Base-by-base conservation (phyloP, 2,888 invertebrate species). In the Idaea aversata region DNA sequence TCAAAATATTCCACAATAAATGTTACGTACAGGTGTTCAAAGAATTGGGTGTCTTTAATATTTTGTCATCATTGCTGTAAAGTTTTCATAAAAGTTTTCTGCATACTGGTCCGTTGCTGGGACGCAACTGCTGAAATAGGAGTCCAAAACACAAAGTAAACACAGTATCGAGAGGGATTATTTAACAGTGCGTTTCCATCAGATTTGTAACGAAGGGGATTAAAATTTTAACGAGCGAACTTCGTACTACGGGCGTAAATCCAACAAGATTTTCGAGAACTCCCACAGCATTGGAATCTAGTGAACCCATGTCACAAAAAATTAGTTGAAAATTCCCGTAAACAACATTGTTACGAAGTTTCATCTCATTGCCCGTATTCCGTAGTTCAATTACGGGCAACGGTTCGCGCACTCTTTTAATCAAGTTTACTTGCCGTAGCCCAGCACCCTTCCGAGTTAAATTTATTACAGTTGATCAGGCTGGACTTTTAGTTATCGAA, bases 141-240 rank as follows among this genome's bases (percentile, higher is more conserved):
- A 36, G 2, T 36, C 0, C 0, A 36, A 36, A 10, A 25, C 6
- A 36, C 5, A 36, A 36, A 10, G 36, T 36, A 36, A 36, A 36
- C 36, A 36, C 10, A 36, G 36, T 36, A 13, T 47, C 7, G 7
- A 13, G 47, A 10, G 13, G 47, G 4, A 47, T 47, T 47, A 59
- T 16, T 15, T 59, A 16, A 76, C 77, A 73, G 77, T 83, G 83
- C 82, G 84, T 85, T 88, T 85, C 87, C 87, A 87, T 89, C 87
- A 85, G 85, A 85, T 87, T 87, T 88, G 85, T 85, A 84, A 85
- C 83, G 78, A 67, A 81, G 74, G 73, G 85, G 87, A 86, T 88
- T 87, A 85, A 86, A 86, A 83, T 83, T 88, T 87, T 87, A 88
- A 88, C 87, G 87, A 88, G 84, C 81, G 77, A 80, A 81, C 83